A percentile compares a stretch with the other conserved stretches of the same genome.
These are phyloP conservation scores for Drosophila formosana DNA, from an alignment of 2,888 invertebrate species.

Conservation along the genomic window DNA sequence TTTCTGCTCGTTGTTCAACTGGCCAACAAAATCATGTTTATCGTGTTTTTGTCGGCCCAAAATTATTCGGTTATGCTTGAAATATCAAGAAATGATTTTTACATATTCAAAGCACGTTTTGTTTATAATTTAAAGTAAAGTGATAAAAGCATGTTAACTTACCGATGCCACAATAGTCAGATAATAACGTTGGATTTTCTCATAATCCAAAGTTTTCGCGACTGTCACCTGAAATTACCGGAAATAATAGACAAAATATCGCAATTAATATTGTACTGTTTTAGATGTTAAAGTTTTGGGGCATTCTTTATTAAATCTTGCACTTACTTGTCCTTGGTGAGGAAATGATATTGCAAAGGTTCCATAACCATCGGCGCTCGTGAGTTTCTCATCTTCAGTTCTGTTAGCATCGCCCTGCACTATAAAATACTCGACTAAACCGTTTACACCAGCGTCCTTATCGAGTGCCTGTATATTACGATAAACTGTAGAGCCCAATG, in stretches of 20 bases:
- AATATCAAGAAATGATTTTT: slow-evolving; percentile 1
- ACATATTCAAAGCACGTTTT: neutral
- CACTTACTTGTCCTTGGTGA: slow-evolving; percentile 91
- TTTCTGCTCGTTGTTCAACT: neutral
- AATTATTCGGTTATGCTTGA: slow-evolving; percentile 9
- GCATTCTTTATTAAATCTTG: neutral
- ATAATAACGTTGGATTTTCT: slow-evolving; percentile 93
- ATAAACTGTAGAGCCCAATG: slow-evolving; percentile 94
- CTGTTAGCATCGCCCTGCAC: slow-evolving; percentile 87
- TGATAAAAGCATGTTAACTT: slow-evolving; percentile 85
- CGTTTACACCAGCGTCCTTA: slow-evolving; percentile 94
- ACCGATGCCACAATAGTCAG: slow-evolving; percentile 95
- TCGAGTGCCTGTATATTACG: slow-evolving; percentile 92
- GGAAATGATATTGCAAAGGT: slow-evolving; percentile 94
- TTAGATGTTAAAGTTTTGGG: neutral
- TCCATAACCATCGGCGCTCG: slow-evolving; percentile 91
- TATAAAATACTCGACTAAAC: slow-evolving; percentile 94
- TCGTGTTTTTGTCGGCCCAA: slow-evolving; percentile 5
- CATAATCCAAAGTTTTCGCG: slow-evolving; percentile 94
- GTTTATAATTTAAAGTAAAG: neutral
- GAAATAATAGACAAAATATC: neutral
- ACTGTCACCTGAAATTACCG: slow-evolving; percentile 88
- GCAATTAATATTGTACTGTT: neutral
- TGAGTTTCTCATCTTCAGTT: slow-evolving; percentile 87
- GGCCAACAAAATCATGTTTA: slow-evolving; percentile 19